Base-by-base conservation (phyloP, 1,140 invertebrate species). In the Drosophila malerkotliana region DNA sequence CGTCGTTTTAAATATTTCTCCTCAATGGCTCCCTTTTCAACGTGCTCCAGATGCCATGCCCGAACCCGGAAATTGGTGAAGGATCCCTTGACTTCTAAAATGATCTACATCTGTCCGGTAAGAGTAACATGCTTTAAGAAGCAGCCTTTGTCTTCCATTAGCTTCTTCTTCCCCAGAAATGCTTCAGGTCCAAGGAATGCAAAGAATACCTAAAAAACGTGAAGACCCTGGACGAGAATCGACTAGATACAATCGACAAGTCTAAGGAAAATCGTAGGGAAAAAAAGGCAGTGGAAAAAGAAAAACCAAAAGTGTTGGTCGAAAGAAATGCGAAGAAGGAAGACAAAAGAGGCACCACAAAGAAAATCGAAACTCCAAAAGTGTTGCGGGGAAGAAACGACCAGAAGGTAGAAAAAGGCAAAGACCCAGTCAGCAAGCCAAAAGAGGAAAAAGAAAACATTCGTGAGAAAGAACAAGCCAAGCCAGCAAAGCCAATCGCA, bases 21-120 rank as follows among this genome's bases (percentile, higher is more conserved):
- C 1, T 37, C 34, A 37, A 79, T 82, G 79, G 60, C 79, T 3
- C 79, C 79, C 0, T 83, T 83, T 48, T 79, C 61, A 0, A 39
- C n/a, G 1, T 83, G 79, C 28, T 60, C 75, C 0, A 18, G 44
- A 3, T 82, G 79, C 48, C 18, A 56, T 4, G 37, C 1, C 0
- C 54, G 41, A 26, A 82, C 79, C 3, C 52, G 79, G 0, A 82
- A 75, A 8, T 37, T 82, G 6, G 54, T 66, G 5, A 62, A 34
- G 2, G 57, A 71, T 52, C 47, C 28, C 0, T 7, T 7, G 0
- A 83, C 79, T 15, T 24, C 15, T 1, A 62, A 71, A 32, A 37
- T 54, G 4, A 72, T 67, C 1, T 83, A 82, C 45, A 14, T 82
- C 10, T 82, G 74, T 21, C 79, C 79, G 34, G 79, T 83, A 66